Evolutionary conservation across 2,888 invertebrate genomes (phyloP), one percentile per base, ranked within the genome.

Genomic region (Nebria salina): DNA sequence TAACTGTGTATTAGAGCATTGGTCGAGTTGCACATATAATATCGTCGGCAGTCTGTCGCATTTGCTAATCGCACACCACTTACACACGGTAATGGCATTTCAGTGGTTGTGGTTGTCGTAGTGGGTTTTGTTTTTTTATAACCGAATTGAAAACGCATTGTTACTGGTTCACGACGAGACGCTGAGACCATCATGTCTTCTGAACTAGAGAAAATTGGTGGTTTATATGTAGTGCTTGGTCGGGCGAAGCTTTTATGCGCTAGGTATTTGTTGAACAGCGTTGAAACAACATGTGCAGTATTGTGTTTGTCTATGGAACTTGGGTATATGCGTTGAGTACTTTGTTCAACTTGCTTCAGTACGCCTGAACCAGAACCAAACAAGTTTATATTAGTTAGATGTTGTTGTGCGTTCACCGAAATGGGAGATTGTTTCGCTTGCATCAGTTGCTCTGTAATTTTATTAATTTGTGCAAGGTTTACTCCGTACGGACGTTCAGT

Each of bases 181-280:
- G 43, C 54, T 4, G 68, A 68, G 43, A 13, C 43, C 54, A 74
- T 43, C 41, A 43, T 54, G 54, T 54, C 13, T 13, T 54, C 7
- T 54, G 54, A 8, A 8, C 8, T 54, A 1, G 54, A 54, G 3
- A 2, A 54, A 2, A 54, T 13, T 54, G 54, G 54, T 2, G 54
- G 54, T 13, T 54, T 3, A 54, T 54, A 13, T 20, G 77, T 82
- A 25, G 80, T 80, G 25, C 79, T 82, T 73, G 73, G 77, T 65
- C 74, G 81, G 66, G 82, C 77, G 70, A 83, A 83, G 66, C 75
- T 81, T 64, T 73, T 78, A 72, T 82, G 82, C 7, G 81, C 80
- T 77, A 83, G 80, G 77, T 83, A 83, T 77, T 83, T 83, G 20
- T 81, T 79, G 78, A 83, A 83, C 41, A 83, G 77, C n/a, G 78